These are phyloP conservation scores for Parasteatoda lunata DNA, from an alignment of 2,888 invertebrate genomes.

Conservation along the genomic window DNA sequence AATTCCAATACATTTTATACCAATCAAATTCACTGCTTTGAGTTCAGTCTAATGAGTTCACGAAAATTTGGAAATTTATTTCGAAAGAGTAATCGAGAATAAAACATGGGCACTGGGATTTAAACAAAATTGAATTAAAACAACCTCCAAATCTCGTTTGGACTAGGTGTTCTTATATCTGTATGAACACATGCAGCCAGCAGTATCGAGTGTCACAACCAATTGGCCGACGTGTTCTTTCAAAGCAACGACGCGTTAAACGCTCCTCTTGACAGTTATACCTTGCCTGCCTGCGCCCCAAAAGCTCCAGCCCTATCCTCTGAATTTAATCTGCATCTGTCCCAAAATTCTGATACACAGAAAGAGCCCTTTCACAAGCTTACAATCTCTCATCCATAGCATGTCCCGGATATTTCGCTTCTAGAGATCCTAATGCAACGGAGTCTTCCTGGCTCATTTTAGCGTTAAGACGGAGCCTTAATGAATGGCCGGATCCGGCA, in stretches of 20 bases:
- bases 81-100: too few relatives aligned
- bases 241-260: conserved; percentile 27
- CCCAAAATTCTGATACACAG: conserved; percentile 22
- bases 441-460: conserved; percentile 36
- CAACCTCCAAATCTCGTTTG: too few relatives aligned
- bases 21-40: too few relatives aligned
- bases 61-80: too few relatives aligned
- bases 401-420: conserved; percentile 43
- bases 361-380: conserved; percentile 18
- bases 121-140: too few relatives aligned
- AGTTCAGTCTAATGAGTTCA: too few relatives aligned
- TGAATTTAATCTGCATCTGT: conserved; percentile 55
- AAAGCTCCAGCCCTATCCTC: conserved; percentile 21
- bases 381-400: background rate
- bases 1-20: too few relatives aligned
- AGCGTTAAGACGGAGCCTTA: conserved; percentile 43
- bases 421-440: conserved; percentile 16
- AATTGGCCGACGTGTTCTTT: conserved; percentile 24
- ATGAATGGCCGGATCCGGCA: conserved; percentile 37
- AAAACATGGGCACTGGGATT: too few relatives aligned
- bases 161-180: too few relatives aligned
- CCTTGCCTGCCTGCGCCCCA: conserved; percentile 18
- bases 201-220: conserved; percentile 20
- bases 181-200: background rate
- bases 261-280: conserved; percentile 43